Evolutionary conservation across 2,113 vertebrate species (phyloP).

Genomic region (Brienomyrus longianalis): DNA sequence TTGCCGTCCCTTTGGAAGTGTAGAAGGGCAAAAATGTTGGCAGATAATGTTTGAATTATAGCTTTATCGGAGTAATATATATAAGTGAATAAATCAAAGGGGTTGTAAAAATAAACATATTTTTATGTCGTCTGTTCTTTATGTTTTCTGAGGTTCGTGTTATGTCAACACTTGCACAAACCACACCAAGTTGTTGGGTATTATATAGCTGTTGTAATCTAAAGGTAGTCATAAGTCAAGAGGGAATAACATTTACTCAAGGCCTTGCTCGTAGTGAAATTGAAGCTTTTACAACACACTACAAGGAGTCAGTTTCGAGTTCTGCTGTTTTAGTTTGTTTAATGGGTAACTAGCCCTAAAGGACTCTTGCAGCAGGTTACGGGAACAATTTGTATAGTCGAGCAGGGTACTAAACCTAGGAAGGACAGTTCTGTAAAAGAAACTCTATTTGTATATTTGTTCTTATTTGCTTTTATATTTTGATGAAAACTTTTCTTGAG

Average conservation of each 20-base stretch:
- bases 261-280: background rate
- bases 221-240: conserved; percentile 3
- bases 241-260: conserved; percentile 12
- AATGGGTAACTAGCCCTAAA: conserved; percentile 23
- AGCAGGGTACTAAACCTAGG: background rate
- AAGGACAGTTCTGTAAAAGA: background rate
- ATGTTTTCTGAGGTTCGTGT: background rate
- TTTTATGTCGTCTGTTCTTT: conserved; percentile 8
- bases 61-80: background rate
- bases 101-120: conserved; percentile 1
- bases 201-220: background rate
- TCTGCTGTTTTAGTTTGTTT: conserved; percentile 17
- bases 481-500: background rate
- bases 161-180: background rate
- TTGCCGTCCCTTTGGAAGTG: conserved; percentile 1
- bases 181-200: background rate
- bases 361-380: conserved; percentile 7
- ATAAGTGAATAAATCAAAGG: background rate
- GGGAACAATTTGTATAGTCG: conserved; percentile 1
- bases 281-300: background rate
- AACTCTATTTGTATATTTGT: background rate
- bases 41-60: conserved; percentile 11
- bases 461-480: background rate
- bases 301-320: conserved; percentile 3
- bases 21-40: background rate